Evolutionary conservation across 2,113 vertebrate species (phyloP), one percentile per base, ranked within the genome.

Genomic region (Hiodon alosoides): DNA sequence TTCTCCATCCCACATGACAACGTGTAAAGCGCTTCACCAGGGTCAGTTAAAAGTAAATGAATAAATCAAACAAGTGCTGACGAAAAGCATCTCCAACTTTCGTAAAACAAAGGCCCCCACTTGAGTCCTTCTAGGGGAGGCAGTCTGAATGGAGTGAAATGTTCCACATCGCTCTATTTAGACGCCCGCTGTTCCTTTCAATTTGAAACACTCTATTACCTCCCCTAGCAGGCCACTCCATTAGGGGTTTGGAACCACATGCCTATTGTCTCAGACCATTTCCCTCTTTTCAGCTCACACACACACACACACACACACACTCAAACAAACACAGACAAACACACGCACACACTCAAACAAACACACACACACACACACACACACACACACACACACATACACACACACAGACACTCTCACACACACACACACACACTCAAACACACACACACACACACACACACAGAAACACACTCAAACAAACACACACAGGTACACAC

Each of bases 171-270:
- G 71, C 81, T 81, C 85, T 83, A 81, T 87, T 90, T 87, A 89
- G 84, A 85, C 79, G 80, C 86, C 85, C 72, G 83, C 86, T 85
- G 84, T 86, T 88, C 70, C 83, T 85, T 88, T 88, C 85, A 83
- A 85, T 90, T 89, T 84, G 85, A 87, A 85, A 79, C 84, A 83
- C 81, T 85, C 83, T 85, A 87, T 87, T 90, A 89, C 82, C 83
- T 79, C 81, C 61, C 80, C 78, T 79, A 81, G 83, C 80, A 86
- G 85, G 82, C 80, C 82, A 84, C 83, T 88, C 82, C 82, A 87
- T 87, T 89, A 84, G 84, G 82, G 86, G 86, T 87, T 87, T 86
- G 84, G 87, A 85, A 85, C 78, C 4, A 31, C 77, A 9, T 76
- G 79, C 81, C 77, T 76, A 79, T 77, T 84, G 82, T 87, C 84